phyloP scores from a whole-genome alignment of 2,888 invertebrate genomes.

The Hedya salicella region DNA sequence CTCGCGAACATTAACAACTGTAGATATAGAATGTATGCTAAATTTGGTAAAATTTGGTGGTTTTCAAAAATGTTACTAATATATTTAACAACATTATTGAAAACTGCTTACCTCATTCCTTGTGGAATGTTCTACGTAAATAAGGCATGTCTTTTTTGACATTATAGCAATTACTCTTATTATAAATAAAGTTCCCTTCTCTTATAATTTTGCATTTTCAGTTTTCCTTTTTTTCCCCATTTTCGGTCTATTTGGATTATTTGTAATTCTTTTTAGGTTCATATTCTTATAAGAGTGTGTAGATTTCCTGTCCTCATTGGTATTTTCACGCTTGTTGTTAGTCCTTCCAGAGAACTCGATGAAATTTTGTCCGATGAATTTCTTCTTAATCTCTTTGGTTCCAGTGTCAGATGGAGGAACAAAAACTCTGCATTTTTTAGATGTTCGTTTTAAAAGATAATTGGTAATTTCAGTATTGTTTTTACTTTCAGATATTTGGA shows the following conservation, averaged over 20 bases:
- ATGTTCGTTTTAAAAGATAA: slow-evolving; percentile 68
- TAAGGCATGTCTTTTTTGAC: slow-evolving; percentile 78
- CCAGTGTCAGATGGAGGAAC: slow-evolving; percentile 54
- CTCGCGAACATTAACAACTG: slow-evolving; percentile 26
- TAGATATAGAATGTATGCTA: slow-evolving; percentile 36
- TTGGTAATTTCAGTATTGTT: slow-evolving; percentile 45
- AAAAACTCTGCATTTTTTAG: slow-evolving; percentile 70
- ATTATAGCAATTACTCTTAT: slow-evolving; percentile 66
- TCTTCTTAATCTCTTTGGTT: slow-evolving; percentile 47
- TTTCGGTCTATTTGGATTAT: slow-evolving; percentile 72
- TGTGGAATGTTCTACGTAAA: slow-evolving; percentile 67
- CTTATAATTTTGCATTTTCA: slow-evolving; percentile 52
- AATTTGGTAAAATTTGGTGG: slow-evolving; percentile 62
- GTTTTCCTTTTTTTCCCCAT: slow-evolving; percentile 57
- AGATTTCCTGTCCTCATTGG: slow-evolving; percentile 49
- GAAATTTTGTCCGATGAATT: slow-evolving; percentile 69
- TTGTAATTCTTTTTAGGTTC: slow-evolving; percentile 72
- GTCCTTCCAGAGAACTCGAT: slow-evolving; percentile 61
- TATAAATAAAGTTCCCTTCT: slow-evolving; percentile 65
- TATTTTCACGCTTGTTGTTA: slow-evolving; percentile 35
- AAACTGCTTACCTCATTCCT: slow-evolving; percentile 66
- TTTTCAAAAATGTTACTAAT: slow-evolving; percentile 57
- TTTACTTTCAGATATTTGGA: slow-evolving; percentile 42
- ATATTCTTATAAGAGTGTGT: slow-evolving; percentile 65
- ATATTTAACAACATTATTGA: slow-evolving; percentile 57